Evolutionary conservation across 2,797 vertebrate species (phyloP).

Genomic region (Novumbra hubbsi): DNA sequence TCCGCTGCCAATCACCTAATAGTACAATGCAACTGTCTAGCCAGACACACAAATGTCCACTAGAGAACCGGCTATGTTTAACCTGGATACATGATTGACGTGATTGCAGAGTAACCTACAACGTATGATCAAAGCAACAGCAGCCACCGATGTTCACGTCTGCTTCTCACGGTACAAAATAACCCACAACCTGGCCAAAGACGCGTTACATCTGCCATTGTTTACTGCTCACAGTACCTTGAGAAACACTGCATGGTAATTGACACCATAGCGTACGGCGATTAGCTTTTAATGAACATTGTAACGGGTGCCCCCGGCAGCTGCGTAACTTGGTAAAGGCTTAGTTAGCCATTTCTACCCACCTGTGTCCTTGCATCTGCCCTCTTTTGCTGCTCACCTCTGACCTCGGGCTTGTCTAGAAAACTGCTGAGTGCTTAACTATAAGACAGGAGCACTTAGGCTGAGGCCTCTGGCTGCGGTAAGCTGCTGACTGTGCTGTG

Average conservation of each 20-base stretch:
- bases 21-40: background rate
- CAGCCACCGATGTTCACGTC: background rate
- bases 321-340: background rate
- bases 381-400: background rate
- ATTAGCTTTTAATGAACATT: background rate
- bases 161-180: background rate
- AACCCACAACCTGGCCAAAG: background rate
- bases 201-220: background rate
- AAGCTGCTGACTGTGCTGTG: slow-evolving; percentile 15
- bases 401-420: background rate
- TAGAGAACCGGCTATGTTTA: background rate
- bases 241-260: background rate
- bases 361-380: background rate
- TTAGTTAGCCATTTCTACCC: background rate
- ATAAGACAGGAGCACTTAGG: background rate
- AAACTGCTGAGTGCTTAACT: background rate
- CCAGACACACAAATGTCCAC: background rate
- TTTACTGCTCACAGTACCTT: background rate
- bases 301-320: slow-evolving; percentile 3
- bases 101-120: slow-evolving; percentile 2
- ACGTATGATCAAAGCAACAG: background rate
- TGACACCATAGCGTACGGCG: background rate
- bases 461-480: background rate
- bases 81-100: background rate
- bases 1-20: slow-evolving; percentile 13